Evolutionary conservation across 2,797 vertebrate genomes (phyloP).

Genomic region (Rhodeus uyekii): DNA sequence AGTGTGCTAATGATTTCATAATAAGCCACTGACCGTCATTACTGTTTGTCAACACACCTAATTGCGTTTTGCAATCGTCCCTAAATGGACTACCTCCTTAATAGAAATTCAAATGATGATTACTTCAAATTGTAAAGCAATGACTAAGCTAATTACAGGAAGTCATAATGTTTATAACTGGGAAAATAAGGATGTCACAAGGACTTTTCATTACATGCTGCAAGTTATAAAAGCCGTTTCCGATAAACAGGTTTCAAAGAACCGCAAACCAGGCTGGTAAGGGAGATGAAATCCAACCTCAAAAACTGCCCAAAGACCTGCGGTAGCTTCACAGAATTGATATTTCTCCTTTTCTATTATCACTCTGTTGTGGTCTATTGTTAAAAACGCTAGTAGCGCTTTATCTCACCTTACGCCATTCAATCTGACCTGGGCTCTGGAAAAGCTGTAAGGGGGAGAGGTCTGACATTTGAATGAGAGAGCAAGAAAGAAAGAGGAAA

Average conservation of each 20-base stretch:
- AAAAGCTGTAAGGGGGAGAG: conserved; percentile 21
- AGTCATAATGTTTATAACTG: conserved; percentile 58
- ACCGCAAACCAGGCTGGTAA: background rate
- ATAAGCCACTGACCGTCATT: conserved; percentile 69
- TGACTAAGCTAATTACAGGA: conserved; percentile 68
- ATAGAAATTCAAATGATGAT: conserved; percentile 64
- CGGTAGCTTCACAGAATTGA: background rate
- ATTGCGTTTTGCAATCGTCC: conserved; percentile 67
- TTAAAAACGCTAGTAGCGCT: conserved; percentile 42
- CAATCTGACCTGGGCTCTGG: conserved; percentile 27
- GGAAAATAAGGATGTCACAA: conserved; percentile 52
- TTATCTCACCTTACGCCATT: conserved; percentile 10
- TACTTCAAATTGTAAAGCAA: conserved; percentile 54
- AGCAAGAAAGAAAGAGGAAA: conserved; percentile 30
- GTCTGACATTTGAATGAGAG: conserved; percentile 45
- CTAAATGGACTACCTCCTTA: conserved; percentile 62
- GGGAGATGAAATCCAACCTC: background rate
- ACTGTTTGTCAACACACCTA: conserved; percentile 67
- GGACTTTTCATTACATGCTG: conserved; percentile 35
- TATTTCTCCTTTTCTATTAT: conserved; percentile 25
- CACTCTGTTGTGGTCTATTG: conserved; percentile 29
- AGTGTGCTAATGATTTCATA: conserved; percentile 68
- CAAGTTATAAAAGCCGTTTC: conserved; percentile 2
- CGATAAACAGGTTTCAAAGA: conserved; percentile 10
- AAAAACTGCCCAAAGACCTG: conserved; percentile 16